Percentiles rank a stretch among this genome's conserved stretches.
Conservation (phyloP, 2,888 invertebrate genomes). For the Bombylius discolor region DNA sequence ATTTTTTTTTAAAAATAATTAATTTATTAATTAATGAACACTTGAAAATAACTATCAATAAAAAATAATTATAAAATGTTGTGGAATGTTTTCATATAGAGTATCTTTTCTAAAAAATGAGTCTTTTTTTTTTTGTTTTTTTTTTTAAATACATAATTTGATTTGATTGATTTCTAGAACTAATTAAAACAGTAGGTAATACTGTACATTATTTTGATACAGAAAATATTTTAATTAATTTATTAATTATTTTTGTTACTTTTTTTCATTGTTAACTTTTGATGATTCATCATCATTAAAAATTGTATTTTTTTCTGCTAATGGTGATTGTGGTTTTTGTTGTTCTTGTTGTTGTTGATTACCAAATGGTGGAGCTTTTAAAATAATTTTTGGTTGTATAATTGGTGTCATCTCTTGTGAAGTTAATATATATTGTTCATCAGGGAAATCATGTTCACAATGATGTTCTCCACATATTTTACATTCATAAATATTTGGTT, state of each 20-base stretch:
- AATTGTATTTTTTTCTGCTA: not conserved
- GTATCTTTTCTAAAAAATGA: too few species aligned
- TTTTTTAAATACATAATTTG: too few species aligned
- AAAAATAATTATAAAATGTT: too few species aligned
- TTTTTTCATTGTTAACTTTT: not conserved
- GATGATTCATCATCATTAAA: not conserved
- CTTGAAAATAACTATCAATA: too few species aligned
- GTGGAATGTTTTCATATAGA: too few species aligned
- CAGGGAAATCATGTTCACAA: constrained; percentile 51
- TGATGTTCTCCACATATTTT: constrained; percentile 61
- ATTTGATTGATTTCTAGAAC: too few species aligned
- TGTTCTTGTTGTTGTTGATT: not conserved
- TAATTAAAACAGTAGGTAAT: too few species aligned
- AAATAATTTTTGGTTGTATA: constrained; percentile 12
- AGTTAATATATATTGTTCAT: constrained; percentile 36
- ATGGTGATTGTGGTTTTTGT: not conserved
- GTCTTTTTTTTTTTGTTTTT: too few species aligned
- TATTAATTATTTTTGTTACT: not conserved
- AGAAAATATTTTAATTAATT: too few species aligned
- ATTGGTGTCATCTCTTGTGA: constrained; percentile 33
- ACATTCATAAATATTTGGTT: constrained; percentile 64
- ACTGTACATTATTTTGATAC: too few species aligned
- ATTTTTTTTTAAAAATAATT: too few species aligned
- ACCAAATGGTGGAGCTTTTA: constrained; percentile 15
- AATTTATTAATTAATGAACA: too few species aligned